Evolutionary conservation across 2,888 invertebrate genomes (phyloP), one percentile per base, ranked within the genome.

Genomic region (Tenthredo amoena): DNA sequence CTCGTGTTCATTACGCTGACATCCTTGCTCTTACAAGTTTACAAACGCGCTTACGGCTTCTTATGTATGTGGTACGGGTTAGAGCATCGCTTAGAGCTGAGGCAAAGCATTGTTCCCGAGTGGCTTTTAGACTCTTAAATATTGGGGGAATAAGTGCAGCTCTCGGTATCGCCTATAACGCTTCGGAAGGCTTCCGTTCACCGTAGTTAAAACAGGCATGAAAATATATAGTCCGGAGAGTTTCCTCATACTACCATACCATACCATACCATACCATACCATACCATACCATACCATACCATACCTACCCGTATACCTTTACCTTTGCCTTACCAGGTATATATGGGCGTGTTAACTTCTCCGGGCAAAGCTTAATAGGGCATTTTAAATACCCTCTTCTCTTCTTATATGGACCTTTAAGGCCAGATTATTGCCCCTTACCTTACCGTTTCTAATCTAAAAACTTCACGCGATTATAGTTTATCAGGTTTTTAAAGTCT

Each of bases 1-100:
- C 87, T 87, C 89, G 88, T 89, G 91, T 91, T 91, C 91, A 91
- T 91, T 91, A 91, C 90, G 88, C 88, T 89, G 89, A 89, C 90
- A 89, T 89, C 88, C 88, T 31, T 82, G 85, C 81, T 85, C 85
- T 79, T 85, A 68, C 65, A 77, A 37, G 85, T 26, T 79, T 77
- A 31, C 40, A 58, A 40, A 81, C 58, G 81, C 81, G 81, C 12
- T 81, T 62, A 34, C 40, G 43, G 47, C 31, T 26, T 37, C 21
- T 15, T 62, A 34, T 21, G 81, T 81, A 34, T 71, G 34, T 71
- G 71, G 71, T 71, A 72, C 40, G 10, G 72, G 74, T 74, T 21
- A n/a, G 74, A 74, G 40, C 9, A 26, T 21, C 21, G 74, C 18
- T 43, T 43, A 68, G 26, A 6, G 31, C 68, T 34, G 0, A 18